A percentile compares a stretch with the other conserved stretches of the same genome.
Evolutionary conservation across 30 jellyfish, hydroid and myxozoan species (phyloP).

Genomic region (Catostylus mosaicus): DNA sequence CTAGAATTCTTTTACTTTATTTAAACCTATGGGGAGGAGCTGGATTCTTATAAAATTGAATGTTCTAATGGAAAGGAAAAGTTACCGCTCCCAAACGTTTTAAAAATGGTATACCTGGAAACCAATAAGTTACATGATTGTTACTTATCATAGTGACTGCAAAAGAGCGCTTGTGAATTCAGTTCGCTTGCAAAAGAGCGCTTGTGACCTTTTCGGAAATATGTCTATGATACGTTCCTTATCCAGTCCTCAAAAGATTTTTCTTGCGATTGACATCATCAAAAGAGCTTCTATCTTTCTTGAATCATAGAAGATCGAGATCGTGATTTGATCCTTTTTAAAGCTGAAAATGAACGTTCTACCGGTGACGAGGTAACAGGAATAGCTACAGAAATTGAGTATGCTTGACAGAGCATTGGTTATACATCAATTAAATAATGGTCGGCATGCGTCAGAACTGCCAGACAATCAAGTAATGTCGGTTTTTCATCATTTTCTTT

Average conservation of each 20-base stretch:
- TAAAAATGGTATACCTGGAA: too few relatives aligned
- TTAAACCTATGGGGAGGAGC: too few relatives aligned
- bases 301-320: slow-evolving; percentile 21
- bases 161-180: too few relatives aligned
- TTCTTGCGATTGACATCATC: slow-evolving; percentile 22
- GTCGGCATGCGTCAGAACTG: neutral
- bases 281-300: slow-evolving; percentile 46
- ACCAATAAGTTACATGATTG: too few relatives aligned
- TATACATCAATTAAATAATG: neutral
- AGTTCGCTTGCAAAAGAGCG: too few relatives aligned
- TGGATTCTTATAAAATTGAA: too few relatives aligned
- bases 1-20: too few relatives aligned
- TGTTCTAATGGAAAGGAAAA: too few relatives aligned
- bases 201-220: slow-evolving; percentile 26
- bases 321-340: slow-evolving; percentile 9
- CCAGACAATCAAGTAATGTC: neutral
- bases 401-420: slow-evolving; percentile 28
- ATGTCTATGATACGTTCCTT: slow-evolving; percentile 33
- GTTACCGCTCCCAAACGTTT: too few relatives aligned
- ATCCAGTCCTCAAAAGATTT: slow-evolving; percentile 4
- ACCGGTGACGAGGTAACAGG: neutral
- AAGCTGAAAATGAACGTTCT: neutral
- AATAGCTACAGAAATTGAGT: slow-evolving; percentile 9
- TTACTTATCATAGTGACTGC: too few relatives aligned
- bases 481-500: neutral